Percentiles rank a stretch among this genome's conserved stretches.
These are phyloP conservation scores for Coluber constrictor DNA, from an alignment of 2,797 vertebrate genomes.

Conservation along the genomic window DNA sequence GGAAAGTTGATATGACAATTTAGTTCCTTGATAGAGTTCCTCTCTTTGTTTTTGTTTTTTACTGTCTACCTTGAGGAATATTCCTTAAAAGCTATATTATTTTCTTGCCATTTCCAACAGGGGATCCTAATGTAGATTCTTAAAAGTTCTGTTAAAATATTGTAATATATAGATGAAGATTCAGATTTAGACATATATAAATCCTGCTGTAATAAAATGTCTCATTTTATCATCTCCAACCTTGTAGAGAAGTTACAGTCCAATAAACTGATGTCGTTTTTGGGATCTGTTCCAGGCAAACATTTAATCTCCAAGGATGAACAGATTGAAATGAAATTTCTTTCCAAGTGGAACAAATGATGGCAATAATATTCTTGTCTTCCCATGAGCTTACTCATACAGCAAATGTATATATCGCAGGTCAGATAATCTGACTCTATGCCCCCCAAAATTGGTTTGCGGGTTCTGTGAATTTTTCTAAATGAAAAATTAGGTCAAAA, in stretches of 20 bases:
- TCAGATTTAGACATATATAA: rapidly evolving
- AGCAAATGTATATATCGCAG: rapidly evolving
- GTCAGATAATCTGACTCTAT: neutral
- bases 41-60: neutral
- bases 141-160: neutral
- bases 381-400: conserved; percentile 37
- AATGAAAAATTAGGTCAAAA: neutral
- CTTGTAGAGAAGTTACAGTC: neutral
- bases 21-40: neutral
- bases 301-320: conserved; percentile 15
- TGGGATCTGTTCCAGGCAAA: neutral
- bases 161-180: neutral
- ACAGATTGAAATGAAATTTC: conserved; percentile 28
- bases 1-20: neutral
- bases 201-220: neutral
- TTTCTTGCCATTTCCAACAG: neutral
- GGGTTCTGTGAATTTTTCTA: neutral
- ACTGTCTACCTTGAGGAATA: neutral
- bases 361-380: conserved; percentile 20
- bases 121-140: neutral
- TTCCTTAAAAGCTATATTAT: neutral
- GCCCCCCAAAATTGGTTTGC: neutral
- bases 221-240: neutral
- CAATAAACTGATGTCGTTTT: conserved; percentile 22
- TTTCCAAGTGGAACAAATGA: conserved; percentile 31